phyloP scores from a whole-genome alignment of 2,888 invertebrate species.

The Synanthedon vespiformis region DNA sequence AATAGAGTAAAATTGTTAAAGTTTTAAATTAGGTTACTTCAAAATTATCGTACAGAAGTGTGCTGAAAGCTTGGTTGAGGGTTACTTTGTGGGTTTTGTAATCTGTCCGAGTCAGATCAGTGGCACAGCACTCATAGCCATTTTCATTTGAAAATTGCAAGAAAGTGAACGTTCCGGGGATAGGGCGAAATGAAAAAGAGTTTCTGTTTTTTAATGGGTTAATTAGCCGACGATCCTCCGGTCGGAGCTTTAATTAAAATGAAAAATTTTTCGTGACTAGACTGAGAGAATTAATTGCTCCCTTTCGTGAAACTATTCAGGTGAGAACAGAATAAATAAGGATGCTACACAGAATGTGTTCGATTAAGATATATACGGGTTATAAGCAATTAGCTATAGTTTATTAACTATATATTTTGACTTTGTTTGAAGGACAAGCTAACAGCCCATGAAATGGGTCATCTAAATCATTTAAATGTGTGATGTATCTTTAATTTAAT shows the following conservation, averaged over 20 bases:
- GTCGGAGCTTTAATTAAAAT: slow-evolving; percentile 66
- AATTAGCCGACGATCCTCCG: slow-evolving; percentile 65
- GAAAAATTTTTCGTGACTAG: slow-evolving; percentile 66
- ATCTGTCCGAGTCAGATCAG: slow-evolving; percentile 3
- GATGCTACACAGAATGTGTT: slow-evolving; percentile 13
- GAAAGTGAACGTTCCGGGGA: slow-evolving; percentile 52
- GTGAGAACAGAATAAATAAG: slow-evolving; percentile 48
- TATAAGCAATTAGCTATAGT: background rate
- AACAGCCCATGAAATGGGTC: too few relatives aligned
- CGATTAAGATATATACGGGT: background rate
- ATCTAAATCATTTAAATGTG: too few relatives aligned
- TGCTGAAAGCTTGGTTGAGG: too few relatives aligned
- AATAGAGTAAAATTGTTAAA: too few relatives aligned
- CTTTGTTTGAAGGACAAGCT: too few relatives aligned
- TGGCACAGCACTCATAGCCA: slow-evolving; percentile 13
- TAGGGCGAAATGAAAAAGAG: slow-evolving; percentile 56
- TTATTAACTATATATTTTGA: too few relatives aligned
- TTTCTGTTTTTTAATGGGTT: slow-evolving; percentile 68
- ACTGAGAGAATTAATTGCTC: slow-evolving; percentile 59
- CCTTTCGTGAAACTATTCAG: slow-evolving; percentile 62
- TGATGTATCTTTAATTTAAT: too few relatives aligned
- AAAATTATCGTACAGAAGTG: too few relatives aligned
- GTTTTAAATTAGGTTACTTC: too few relatives aligned
- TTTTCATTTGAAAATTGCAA: slow-evolving; percentile 53
- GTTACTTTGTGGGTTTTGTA: too few relatives aligned